phyloP scores from a whole-genome alignment of 2,888 invertebrate genomes.

The Drosophila leonis region DNA sequence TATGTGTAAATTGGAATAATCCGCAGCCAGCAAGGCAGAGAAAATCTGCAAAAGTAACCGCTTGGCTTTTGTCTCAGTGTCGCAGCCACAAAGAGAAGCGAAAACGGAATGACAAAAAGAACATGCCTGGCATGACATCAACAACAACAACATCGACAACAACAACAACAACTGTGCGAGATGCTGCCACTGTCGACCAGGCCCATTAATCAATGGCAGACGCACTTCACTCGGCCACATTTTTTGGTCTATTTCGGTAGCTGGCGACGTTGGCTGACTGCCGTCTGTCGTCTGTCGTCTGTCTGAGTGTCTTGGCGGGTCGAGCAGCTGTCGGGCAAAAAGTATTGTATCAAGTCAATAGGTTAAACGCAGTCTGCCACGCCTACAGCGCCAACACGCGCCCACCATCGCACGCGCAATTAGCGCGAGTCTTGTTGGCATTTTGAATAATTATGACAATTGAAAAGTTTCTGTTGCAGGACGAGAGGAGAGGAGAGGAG shows the following conservation, averaged over 20 bases:
- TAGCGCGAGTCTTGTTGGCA: conserved; percentile 59
- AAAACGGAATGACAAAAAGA: neutral
- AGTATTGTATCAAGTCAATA: conserved; percentile 37
- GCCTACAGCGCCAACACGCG: neutral
- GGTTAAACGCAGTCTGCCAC: conserved; percentile 49
- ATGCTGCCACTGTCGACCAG: neutral
- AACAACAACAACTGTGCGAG: conserved; percentile 1
- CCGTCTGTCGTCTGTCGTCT: neutral
- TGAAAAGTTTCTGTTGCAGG: conserved; percentile 63
- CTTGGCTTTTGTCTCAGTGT: conserved; percentile 62
- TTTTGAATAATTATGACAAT: conserved; percentile 80
- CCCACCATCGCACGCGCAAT: conserved; percentile 35
- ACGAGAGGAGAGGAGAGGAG: neutral
- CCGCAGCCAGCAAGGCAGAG: conserved; percentile 20
- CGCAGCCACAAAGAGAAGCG: conserved; percentile 35
- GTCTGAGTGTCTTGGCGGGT: neutral
- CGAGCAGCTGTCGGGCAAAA: conserved; percentile 30
- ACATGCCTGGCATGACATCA: conserved; percentile 55
- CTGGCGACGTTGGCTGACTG: neutral
- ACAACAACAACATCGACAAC: conserved; percentile 6
- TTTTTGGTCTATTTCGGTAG: conserved; percentile 40
- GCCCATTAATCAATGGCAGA: conserved; percentile 81
- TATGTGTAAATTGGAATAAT: conserved; percentile 29
- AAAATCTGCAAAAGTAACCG: conserved; percentile 53
- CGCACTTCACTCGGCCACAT: conserved; percentile 47